These are phyloP conservation scores for Leptopilina clavipes DNA, from an alignment of 1,140 invertebrate species.

Conservation along the genomic window DNA sequence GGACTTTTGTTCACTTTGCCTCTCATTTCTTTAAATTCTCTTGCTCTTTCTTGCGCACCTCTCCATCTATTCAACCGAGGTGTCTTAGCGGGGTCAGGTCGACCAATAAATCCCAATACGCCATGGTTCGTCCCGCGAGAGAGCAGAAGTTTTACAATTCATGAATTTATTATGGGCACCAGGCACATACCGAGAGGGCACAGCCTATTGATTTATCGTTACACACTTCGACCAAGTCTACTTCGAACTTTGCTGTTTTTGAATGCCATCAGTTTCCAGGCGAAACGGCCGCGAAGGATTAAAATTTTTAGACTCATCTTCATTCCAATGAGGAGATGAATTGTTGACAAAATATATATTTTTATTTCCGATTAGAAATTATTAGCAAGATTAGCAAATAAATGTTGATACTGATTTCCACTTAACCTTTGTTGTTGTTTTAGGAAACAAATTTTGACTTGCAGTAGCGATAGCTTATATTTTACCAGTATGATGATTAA, in stretches of 20 bases:
- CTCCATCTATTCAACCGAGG: slow-evolving; percentile 54
- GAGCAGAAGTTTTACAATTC: slow-evolving; percentile 73
- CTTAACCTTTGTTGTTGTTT: no score
- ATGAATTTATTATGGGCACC: slow-evolving; percentile 74
- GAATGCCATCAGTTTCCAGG: slow-evolving; percentile 31
- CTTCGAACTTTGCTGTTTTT: slow-evolving; percentile 9
- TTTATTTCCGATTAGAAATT: no score
- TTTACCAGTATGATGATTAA: no score
- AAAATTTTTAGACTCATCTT: no score
- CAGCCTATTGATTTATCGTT: slow-evolving; percentile 73
- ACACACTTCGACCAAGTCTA: slow-evolving; percentile 54
- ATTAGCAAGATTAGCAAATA: no score
- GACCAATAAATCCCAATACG: slow-evolving; percentile 73
- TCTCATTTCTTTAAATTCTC: slow-evolving; percentile 39
- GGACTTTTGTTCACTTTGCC: slow-evolving; percentile 17
- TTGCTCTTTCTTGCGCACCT: slow-evolving; percentile 46
- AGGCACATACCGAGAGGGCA: slow-evolving; percentile 61
- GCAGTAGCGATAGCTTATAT: no score
- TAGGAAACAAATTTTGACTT: no score
- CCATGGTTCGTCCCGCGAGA: slow-evolving; percentile 71
- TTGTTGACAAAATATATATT: no score
- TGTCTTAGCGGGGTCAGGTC: slow-evolving; percentile 71
- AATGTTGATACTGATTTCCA: no score
- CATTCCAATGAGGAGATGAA: no score
- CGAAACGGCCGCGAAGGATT: neutral